Conservation (phyloP, 2,797 vertebrate species). For the Pipistrellus nathusii region DNA sequence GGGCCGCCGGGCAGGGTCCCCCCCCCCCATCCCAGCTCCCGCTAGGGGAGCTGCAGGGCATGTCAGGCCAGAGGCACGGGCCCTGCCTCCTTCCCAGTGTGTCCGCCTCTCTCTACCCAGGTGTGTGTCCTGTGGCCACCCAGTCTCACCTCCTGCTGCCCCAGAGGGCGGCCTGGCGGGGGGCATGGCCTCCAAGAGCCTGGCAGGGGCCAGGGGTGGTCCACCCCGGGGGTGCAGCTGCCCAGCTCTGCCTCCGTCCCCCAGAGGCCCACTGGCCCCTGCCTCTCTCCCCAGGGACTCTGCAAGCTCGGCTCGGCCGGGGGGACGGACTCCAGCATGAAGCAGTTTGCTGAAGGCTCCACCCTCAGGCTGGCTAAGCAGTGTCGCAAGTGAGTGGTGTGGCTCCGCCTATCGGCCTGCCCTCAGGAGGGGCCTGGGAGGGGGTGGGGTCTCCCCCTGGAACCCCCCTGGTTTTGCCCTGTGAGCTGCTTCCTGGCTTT, state of each 20-base stretch:
- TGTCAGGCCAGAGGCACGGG: neutral
- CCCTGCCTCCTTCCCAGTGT: neutral
- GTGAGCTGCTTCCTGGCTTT: neutral
- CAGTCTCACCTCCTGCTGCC: neutral
- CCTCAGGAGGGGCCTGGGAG: neutral
- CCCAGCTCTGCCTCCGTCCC: rapidly evolving
- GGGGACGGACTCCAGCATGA: slow-evolving; percentile 99
- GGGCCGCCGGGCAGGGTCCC: rapidly evolving
- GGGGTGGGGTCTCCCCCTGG: neutral
- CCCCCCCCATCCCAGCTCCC: neutral
- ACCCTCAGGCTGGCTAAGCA: slow-evolving; percentile 97
- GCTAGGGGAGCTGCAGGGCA: neutral
- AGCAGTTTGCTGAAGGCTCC: slow-evolving; percentile 99
- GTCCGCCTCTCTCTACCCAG: neutral
- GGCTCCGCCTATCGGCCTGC: rapidly evolving
- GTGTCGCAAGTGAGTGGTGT: slow-evolving; percentile 94
- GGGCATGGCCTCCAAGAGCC: too few relatives aligned
- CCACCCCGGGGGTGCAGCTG: rapidly evolving
- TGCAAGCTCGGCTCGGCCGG: slow-evolving; percentile 98
- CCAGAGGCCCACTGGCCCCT: neutral
- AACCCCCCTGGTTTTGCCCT: neutral
- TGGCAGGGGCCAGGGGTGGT: neutral
- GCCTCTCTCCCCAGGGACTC: slow-evolving; percentile 90
- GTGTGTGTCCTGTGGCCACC: neutral
- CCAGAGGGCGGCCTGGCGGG: neutral